These are phyloP conservation scores for Cephalotes varians DNA, from an alignment of 2,888 invertebrate species.

Conservation along the genomic window DNA sequence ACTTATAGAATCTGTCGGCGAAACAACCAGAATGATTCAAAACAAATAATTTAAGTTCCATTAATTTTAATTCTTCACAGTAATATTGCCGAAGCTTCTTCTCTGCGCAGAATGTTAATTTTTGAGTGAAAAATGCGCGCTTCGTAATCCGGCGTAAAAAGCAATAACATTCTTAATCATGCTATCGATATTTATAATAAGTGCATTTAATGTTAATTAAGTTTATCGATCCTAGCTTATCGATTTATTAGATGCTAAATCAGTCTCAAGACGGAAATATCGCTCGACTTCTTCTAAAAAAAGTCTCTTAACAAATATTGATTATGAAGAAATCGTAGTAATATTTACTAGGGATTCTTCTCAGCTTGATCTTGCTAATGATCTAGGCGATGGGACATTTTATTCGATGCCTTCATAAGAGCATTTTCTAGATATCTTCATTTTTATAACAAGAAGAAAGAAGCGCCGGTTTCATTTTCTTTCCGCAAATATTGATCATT, in stretches of 20 bases:
- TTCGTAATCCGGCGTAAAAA: conserved; percentile 33
- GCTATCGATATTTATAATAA: conserved; percentile 53
- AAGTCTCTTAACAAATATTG: conserved; percentile 22
- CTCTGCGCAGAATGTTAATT: conserved; percentile 59
- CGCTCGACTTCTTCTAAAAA: conserved; percentile 18
- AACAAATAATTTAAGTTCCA: conserved; percentile 58
- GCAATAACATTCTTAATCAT: conserved; percentile 57
- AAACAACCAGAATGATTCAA: conserved; percentile 50
- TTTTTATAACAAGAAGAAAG: not conserved
- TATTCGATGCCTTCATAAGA: conserved; percentile 28
- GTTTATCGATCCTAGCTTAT: conserved; percentile 36
- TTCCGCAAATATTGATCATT: conserved; percentile 76
- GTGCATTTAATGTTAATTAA: conserved; percentile 46
- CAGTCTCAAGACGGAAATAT: conserved; percentile 25
- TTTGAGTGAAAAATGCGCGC: conserved; percentile 44
- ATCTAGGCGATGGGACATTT: not conserved
- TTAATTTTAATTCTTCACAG: conserved; percentile 53
- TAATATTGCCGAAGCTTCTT: conserved; percentile 51
- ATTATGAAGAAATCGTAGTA: not conserved
- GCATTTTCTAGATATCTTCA: conserved; percentile 1
- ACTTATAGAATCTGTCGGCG: not conserved
- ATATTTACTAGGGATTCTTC: not conserved
- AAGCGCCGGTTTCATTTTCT: conserved; percentile 65
- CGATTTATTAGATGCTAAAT: conserved; percentile 39
- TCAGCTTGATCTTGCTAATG: conserved; percentile 34